phyloP scores from a whole-genome alignment of 2,113 vertebrate genomes.

The Aplodontia rufa region DNA sequence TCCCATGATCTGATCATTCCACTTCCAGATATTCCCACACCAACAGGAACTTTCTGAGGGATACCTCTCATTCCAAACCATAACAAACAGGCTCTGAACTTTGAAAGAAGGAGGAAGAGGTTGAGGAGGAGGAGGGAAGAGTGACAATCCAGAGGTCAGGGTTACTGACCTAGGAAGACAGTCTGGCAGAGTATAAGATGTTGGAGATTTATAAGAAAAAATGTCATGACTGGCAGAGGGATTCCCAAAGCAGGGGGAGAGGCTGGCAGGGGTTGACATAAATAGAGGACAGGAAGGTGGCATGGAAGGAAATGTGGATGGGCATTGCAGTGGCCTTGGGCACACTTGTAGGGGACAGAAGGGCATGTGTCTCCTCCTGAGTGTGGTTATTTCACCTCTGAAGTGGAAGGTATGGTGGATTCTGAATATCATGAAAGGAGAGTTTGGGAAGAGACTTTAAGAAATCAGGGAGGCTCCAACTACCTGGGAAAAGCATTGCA shows the following conservation, averaged over 20 bases:
- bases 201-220: background rate
- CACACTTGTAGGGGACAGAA: too few relatives aligned
- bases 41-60: too few relatives aligned
- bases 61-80: background rate
- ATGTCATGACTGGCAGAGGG: background rate
- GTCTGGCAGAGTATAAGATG: background rate
- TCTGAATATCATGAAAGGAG: background rate
- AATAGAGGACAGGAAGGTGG: background rate
- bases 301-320: background rate
- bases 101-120: background rate
- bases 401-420: background rate
- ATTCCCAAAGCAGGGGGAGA: background rate
- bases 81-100: background rate
- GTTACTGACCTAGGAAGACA: background rate
- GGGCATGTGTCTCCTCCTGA: background rate
- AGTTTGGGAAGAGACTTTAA: background rate
- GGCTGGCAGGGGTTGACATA: background rate
- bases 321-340: background rate
- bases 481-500: background rate
- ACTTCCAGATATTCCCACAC: too few relatives aligned
- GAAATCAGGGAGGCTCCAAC: background rate
- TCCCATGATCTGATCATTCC: too few relatives aligned
- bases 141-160: background rate
- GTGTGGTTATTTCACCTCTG: background rate
- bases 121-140: background rate